A percentile compares a stretch with the other conserved stretches of the same genome.
These are phyloP conservation scores for Dicrostonyx torquatus DNA, from an alignment of 2,797 vertebrate genomes.

Conservation along the genomic window DNA sequence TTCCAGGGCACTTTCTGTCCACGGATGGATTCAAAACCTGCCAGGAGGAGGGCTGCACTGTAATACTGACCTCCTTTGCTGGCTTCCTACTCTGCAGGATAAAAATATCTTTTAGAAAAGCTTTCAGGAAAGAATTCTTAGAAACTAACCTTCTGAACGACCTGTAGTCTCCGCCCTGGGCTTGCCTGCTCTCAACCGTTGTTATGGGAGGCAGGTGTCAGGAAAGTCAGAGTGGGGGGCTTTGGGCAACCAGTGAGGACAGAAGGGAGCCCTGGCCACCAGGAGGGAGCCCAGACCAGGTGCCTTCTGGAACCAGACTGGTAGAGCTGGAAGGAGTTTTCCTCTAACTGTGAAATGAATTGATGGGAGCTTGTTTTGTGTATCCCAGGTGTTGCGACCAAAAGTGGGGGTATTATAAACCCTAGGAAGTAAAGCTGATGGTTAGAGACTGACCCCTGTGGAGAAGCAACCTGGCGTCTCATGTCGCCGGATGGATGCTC, in stretches of 20 bases:
- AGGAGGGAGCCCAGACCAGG: background rate
- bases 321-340: background rate
- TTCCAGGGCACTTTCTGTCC: conserved; percentile 36
- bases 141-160: conserved; percentile 56
- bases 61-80: background rate
- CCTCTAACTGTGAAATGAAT: background rate
- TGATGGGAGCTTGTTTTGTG: background rate
- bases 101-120: conserved; percentile 68
- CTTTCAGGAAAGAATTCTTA: conserved; percentile 55
- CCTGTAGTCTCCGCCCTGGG: background rate
- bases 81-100: conserved; percentile 41
- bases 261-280: background rate
- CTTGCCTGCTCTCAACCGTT: conserved; percentile 12
- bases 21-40: background rate
- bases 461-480: background rate
- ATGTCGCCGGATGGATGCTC: background rate
- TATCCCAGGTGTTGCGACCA: background rate
- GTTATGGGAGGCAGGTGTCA: background rate
- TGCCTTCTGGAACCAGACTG: background rate
- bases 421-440: background rate
- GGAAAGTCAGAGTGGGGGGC: background rate
- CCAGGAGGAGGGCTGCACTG: background rate
- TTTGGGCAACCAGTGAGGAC: background rate
- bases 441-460: background rate
- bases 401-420: background rate